phyloP scores from a whole-genome alignment of 2,797 vertebrate genomes.

The Scleropages formosus region DNA sequence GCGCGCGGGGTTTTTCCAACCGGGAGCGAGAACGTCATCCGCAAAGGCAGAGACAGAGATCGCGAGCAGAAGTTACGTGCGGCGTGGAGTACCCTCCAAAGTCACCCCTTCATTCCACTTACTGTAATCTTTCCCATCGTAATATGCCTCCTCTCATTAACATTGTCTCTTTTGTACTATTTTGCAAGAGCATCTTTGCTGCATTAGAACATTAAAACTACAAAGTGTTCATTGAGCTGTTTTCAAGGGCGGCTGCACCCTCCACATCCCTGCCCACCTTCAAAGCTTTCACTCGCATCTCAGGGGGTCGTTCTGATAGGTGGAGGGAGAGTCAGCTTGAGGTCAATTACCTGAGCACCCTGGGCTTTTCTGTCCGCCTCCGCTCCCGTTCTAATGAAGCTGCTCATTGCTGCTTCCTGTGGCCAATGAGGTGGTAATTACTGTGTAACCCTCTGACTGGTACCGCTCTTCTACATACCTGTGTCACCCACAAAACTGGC shows the following conservation, averaged over 20 bases:
- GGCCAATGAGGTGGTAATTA: neutral
- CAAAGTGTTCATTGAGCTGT: neutral
- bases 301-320: conserved; percentile 15
- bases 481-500: too few species aligned
- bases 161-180: neutral
- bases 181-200: neutral
- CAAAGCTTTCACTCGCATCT: neutral
- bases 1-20: neutral
- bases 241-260: neutral
- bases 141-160: too few species aligned
- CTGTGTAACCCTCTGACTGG: neutral
- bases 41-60: neutral
- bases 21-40: neutral
- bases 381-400: neutral
- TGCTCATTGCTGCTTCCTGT: neutral
- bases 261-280: neutral
- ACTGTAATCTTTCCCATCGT: neutral
- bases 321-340: conserved; percentile 34
- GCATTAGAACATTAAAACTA: neutral
- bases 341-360: conserved; percentile 54
- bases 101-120: neutral
- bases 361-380: conserved; percentile 45
- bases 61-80: too few species aligned
- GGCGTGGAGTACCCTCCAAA: neutral
- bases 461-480: neutral